phyloP scores from a whole-genome alignment of 2,113 vertebrate species.

The Lepus europaeus region DNA sequence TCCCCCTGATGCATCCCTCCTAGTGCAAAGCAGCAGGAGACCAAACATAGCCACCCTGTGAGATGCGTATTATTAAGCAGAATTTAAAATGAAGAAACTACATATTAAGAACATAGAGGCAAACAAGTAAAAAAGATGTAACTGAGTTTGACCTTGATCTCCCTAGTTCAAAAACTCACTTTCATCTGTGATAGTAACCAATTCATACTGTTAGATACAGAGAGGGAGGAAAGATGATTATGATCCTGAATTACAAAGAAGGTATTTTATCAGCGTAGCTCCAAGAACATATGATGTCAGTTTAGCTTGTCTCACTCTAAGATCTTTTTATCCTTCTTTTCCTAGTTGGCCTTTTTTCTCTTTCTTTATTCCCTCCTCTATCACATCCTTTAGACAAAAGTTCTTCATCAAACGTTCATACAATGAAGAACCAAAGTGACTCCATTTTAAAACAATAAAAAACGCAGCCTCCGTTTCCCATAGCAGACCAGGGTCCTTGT shows the following conservation, averaged over 20 bases:
- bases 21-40: background rate
- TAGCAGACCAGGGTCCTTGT: too few relatives aligned
- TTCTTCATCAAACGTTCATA: background rate
- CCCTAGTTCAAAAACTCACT: background rate
- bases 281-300: background rate
- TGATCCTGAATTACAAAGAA: background rate
- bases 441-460: too few relatives aligned
- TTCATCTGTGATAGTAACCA: background rate
- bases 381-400: background rate
- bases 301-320: background rate
- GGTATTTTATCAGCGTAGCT: background rate
- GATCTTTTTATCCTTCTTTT: background rate
- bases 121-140: background rate
- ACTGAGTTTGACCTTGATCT: background rate
- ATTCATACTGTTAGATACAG: background rate
- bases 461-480: too few relatives aligned
- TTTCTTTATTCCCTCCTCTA: background rate
- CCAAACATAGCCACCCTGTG: background rate
- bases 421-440: too few relatives aligned
- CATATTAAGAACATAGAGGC: background rate
- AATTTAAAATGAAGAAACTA: constrained; percentile 20
- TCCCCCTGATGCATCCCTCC: background rate
- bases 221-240: background rate
- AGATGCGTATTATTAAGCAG: background rate
- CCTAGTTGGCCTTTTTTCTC: background rate